Evolutionary conservation across 2,888 invertebrate species (phyloP).

Genomic region (Masnerella sp.): DNA sequence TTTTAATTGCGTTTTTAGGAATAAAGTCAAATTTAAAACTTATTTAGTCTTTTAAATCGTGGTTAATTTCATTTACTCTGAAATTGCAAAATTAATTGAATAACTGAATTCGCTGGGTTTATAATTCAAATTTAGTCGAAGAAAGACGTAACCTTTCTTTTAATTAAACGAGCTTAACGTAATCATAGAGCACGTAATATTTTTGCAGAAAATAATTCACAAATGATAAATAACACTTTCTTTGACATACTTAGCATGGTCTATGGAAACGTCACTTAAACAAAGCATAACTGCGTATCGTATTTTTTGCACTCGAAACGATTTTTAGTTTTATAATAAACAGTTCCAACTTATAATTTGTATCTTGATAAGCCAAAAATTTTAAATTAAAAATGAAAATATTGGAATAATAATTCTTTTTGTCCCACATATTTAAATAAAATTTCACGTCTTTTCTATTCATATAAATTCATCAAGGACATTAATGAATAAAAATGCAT

Average conservation of each 20-base stretch:
- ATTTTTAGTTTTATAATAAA: not conserved
- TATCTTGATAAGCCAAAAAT: too few relatives aligned
- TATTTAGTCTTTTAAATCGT: too few relatives aligned
- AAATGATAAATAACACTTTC: conserved; percentile 35
- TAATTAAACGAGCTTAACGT: conserved; percentile 35
- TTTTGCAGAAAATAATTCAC: conserved; percentile 28
- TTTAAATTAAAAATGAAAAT: not conserved
- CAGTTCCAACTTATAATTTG: too few relatives aligned
- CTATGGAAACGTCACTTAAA: conserved; percentile 9
- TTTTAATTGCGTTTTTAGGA: too few relatives aligned
- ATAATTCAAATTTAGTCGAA: not conserved
- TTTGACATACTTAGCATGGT: conserved; percentile 29
- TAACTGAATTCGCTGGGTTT: not conserved
- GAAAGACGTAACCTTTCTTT: conserved; percentile 32
- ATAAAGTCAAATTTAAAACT: too few relatives aligned
- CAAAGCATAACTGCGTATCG: not conserved
- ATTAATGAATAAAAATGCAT: too few relatives aligned
- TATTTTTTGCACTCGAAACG: not conserved
- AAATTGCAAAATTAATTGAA: conserved; percentile 26
- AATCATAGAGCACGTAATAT: conserved; percentile 30
- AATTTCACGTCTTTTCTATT: too few relatives aligned
- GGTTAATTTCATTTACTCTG: too few relatives aligned
- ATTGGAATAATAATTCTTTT: too few relatives aligned
- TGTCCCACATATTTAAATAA: too few relatives aligned
- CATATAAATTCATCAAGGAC: too few relatives aligned